phyloP scores from a whole-genome alignment of 2,797 vertebrate genomes.

The Parauchenoglanis ngamensis region DNA sequence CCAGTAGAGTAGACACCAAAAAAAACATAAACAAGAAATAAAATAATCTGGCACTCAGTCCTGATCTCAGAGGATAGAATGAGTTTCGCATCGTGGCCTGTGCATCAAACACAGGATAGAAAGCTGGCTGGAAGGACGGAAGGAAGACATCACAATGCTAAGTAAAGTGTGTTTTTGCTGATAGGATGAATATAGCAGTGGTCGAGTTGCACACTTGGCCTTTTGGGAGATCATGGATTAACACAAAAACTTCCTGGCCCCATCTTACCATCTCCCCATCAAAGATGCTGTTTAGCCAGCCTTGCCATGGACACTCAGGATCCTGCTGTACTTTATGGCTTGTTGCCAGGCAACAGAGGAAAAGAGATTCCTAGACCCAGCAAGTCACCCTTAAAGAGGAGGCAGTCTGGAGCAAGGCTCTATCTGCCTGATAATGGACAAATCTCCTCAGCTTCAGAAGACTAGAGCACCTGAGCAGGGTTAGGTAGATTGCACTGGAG shows the following conservation, averaged over 20 bases:
- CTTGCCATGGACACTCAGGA: conserved; percentile 11
- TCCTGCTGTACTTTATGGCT: conserved; percentile 40
- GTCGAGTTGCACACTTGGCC: conserved; percentile 15
- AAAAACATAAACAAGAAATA: not conserved
- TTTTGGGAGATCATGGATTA: conserved; percentile 35
- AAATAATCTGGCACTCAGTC: conserved; percentile 21
- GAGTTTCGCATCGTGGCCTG: not conserved
- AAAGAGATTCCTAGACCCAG: conserved; percentile 54
- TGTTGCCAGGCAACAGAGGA: conserved; percentile 63
- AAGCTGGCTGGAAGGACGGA: not conserved
- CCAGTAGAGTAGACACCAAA: conserved; percentile 1
- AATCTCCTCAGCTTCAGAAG: conserved; percentile 22
- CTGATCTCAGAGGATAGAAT: conserved; percentile 1
- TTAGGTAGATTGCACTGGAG: conserved; percentile 29
- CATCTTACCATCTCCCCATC: conserved; percentile 36
- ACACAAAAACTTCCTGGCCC: conserved; percentile 42
- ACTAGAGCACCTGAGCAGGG: conserved; percentile 37
- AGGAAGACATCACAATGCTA: conserved; percentile 50
- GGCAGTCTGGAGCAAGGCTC: conserved; percentile 53
- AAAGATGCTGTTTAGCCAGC: conserved; percentile 38
- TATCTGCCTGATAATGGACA: conserved; percentile 58
- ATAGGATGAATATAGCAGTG: conserved; percentile 46
- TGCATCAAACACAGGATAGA: too few species aligned
- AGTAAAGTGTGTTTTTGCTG: conserved; percentile 29
- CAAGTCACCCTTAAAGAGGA: conserved; percentile 60